Evolutionary conservation across 37 sponge, comb jelly and placozoan genomes (phyloP).

Genomic region (Oscarella lobularis): DNA sequence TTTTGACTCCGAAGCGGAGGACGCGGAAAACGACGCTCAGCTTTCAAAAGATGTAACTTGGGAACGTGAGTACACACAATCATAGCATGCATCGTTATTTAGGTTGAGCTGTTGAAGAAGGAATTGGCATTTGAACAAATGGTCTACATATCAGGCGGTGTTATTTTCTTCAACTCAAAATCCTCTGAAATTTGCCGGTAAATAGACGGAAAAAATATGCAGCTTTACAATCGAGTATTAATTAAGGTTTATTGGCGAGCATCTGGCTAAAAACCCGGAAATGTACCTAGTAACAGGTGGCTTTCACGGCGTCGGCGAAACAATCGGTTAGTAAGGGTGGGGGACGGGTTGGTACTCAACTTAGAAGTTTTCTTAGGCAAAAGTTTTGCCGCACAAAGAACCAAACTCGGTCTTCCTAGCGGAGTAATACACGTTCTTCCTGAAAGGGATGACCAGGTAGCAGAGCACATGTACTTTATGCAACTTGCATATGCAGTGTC

Average conservation of each 20-base stretch:
- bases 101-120: conserved; percentile 12
- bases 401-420: neutral
- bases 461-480: neutral
- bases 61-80: too few species aligned
- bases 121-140: conserved; percentile 28
- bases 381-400: conserved; percentile 20
- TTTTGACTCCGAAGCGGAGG: conserved; percentile 10
- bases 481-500: neutral
- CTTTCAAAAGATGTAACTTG: neutral
- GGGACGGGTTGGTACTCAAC: too few species aligned
- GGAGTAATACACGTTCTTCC: conserved; percentile 58
- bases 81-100: neutral
- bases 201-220: too few species aligned
- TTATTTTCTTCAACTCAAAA: conserved; percentile 32
- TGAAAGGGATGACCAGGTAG: conserved; percentile 27
- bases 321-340: conserved; percentile 41
- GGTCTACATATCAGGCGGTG: conserved; percentile 65
- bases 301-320: conserved; percentile 72
- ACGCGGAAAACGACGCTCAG: conserved; percentile 7
- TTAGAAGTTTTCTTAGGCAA: too few species aligned
- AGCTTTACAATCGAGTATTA: too few species aligned
- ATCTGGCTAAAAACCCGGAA: conserved; percentile 29
- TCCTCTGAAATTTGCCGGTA: conserved; percentile 41
- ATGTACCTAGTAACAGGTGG: conserved; percentile 65
- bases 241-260: too few species aligned